Evolutionary conservation across 2,797 vertebrate species (phyloP).

Genomic region (Phoxinus dragarum): DNA sequence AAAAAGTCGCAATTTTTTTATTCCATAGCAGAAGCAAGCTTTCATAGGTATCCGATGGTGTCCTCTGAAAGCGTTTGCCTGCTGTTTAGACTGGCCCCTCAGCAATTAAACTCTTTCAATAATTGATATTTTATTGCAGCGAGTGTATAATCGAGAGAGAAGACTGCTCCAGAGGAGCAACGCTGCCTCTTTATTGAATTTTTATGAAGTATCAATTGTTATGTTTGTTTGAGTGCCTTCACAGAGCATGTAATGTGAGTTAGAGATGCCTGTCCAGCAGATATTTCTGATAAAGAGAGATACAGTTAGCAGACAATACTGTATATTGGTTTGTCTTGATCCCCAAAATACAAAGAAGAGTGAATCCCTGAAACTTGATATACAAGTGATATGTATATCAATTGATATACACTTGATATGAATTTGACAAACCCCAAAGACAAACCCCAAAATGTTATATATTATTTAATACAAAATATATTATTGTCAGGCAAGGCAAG

Average conservation of each 20-base stretch:
- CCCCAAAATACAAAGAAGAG: background rate
- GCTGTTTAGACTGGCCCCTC: background rate
- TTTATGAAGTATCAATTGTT: constrained; percentile 66
- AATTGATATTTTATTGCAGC: constrained; percentile 41
- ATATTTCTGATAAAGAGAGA: constrained; percentile 15
- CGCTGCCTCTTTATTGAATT: constrained; percentile 59
- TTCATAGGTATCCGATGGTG: background rate
- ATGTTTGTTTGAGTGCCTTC: constrained; percentile 21
- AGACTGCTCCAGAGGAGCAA: constrained; percentile 47
- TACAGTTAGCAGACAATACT: background rate
- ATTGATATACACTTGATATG: too few relatives aligned
- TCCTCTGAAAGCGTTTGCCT: background rate
- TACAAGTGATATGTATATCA: too few relatives aligned
- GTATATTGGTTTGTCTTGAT: background rate
- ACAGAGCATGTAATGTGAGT: constrained; percentile 20
- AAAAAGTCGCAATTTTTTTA: background rate
- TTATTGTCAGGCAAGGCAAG: too few relatives aligned
- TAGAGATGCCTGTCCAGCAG: background rate
- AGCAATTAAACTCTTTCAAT: constrained; percentile 37
- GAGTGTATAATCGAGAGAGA: constrained; percentile 25
- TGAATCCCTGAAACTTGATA: background rate
- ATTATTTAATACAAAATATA: too few relatives aligned
- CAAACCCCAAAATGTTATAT: too few relatives aligned
- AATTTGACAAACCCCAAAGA: too few relatives aligned
- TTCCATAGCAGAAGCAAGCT: background rate